A percentile compares a stretch with the other conserved stretches of the same genome.
These are phyloP conservation scores for Botia almorhae DNA, from an alignment of 2,797 vertebrate species.

Conservation along the genomic window DNA sequence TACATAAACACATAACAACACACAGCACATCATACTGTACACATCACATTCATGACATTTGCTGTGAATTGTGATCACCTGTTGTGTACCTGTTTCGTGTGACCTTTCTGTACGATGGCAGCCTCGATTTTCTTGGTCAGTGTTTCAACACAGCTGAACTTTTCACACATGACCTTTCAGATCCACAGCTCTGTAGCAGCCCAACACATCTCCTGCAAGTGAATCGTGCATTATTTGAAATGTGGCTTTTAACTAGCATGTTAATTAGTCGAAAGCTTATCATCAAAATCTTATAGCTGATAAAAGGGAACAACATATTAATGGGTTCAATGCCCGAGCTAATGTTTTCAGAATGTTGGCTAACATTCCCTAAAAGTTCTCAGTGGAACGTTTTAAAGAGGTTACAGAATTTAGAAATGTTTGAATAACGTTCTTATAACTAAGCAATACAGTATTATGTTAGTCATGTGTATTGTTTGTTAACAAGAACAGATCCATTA, in stretches of 20 bases:
- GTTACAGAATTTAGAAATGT: too few relatives aligned
- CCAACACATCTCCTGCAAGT: neutral
- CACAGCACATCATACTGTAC: neutral
- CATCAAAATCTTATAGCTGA: too few relatives aligned
- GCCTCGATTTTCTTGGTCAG: neutral
- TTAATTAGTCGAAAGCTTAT: too few relatives aligned
- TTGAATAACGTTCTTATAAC: too few relatives aligned
- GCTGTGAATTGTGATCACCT: neutral
- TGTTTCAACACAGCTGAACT: neutral
- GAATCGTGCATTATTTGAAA: neutral
- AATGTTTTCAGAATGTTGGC: too few relatives aligned
- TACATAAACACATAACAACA: neutral
- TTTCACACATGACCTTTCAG: conserved; percentile 9
- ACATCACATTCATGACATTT: neutral
- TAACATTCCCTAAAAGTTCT: too few relatives aligned
- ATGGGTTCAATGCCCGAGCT: neutral
- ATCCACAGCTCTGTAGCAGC: neutral
- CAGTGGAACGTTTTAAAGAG: too few relatives aligned
- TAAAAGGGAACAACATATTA: neutral
- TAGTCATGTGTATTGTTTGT: too few relatives aligned
- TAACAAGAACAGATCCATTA: too few relatives aligned
- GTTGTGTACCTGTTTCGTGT: neutral
- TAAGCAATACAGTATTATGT: too few relatives aligned
- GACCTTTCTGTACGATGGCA: neutral
- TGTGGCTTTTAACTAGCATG: neutral